A percentile compares a stretch with the other conserved stretches of the same genome.
Evolutionary conservation across 1,140 invertebrate genomes (phyloP).

Genomic region (Propsilocerus akamusi): DNA sequence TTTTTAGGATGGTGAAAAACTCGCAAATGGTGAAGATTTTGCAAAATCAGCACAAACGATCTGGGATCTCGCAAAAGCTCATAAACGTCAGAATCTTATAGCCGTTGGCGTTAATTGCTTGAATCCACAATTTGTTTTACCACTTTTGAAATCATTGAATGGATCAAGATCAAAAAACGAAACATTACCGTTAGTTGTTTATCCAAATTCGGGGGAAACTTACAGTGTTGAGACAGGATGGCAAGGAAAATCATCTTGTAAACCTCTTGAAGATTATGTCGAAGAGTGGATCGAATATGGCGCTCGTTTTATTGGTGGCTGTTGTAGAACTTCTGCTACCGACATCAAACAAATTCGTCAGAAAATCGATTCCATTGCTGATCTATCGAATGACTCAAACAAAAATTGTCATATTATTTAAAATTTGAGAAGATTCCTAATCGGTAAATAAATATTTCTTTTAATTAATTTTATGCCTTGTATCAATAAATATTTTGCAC

Average conservation of each 20-base stretch:
- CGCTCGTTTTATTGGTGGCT: slow-evolving; percentile 56
- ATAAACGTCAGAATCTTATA: slow-evolving; percentile 38
- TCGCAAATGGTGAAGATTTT: slow-evolving; percentile 60
- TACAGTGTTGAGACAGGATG: slow-evolving; percentile 34
- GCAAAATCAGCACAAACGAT: slow-evolving; percentile 23
- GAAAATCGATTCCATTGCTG: slow-evolving; percentile 20
- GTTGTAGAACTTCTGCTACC: slow-evolving; percentile 46
- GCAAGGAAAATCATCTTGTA: slow-evolving; percentile 30
- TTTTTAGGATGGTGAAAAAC: slow-evolving; percentile 36
- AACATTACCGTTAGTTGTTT: slow-evolving; percentile 35
- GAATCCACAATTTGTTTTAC: slow-evolving; percentile 33
- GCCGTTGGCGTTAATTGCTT: slow-evolving; percentile 80
- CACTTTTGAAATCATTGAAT: slow-evolving; percentile 31
- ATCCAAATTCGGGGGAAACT: slow-evolving; percentile 40
- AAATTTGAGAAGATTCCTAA: too few relatives aligned
- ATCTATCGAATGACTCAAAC: too few relatives aligned
- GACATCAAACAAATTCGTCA: slow-evolving; percentile 35
- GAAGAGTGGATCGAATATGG: slow-evolving; percentile 48
- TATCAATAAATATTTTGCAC: too few relatives aligned
- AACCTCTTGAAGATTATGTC: slow-evolving; percentile 36
- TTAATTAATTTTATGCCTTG: too few relatives aligned
- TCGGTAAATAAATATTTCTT: too few relatives aligned
- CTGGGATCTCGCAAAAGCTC: slow-evolving; percentile 39
- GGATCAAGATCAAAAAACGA: background rate
- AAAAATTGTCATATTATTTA: too few relatives aligned